Conservation (phyloP, 2,888 invertebrate species). For the Xylota segnis region DNA sequence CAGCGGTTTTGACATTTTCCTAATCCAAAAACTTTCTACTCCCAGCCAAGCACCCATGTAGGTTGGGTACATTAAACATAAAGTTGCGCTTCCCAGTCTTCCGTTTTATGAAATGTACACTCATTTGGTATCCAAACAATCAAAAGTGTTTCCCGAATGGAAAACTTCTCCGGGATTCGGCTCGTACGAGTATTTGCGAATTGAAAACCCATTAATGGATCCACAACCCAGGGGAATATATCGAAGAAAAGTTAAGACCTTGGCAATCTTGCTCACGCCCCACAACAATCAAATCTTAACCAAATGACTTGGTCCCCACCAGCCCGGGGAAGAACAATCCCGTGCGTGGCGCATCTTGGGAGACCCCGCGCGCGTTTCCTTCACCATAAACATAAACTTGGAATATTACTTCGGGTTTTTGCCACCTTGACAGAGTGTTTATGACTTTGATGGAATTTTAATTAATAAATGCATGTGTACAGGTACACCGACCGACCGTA, state of each 20-base stretch:
- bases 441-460: conserved; percentile 69
- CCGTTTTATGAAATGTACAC: conserved; percentile 7
- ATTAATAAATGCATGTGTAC: conserved; percentile 59
- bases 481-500: too few species aligned
- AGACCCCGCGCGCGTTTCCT: conserved; percentile 17
- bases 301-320: conserved; percentile 11
- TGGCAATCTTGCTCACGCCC: conserved; percentile 1
- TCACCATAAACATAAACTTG: conserved; percentile 26
- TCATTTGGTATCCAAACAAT: conserved; percentile 19
- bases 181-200: conserved; percentile 36
- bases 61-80: background rate
- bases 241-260: conserved; percentile 36
- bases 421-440: conserved; percentile 10
- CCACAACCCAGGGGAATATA: conserved; percentile 36
- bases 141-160: background rate
- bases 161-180: conserved; percentile 6
- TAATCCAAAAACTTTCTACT: conserved; percentile 1
- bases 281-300: conserved; percentile 15
- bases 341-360: conserved; percentile 33
- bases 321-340: conserved; percentile 10
- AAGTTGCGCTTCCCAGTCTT: background rate
- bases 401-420: conserved; percentile 29
- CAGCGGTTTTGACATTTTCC: background rate
- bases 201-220: conserved; percentile 68
- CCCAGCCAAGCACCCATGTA: background rate